These are phyloP conservation scores for Imbricaverruca yamaguchii DNA, from an alignment of 2,888 invertebrate genomes.

Conservation along the genomic window DNA sequence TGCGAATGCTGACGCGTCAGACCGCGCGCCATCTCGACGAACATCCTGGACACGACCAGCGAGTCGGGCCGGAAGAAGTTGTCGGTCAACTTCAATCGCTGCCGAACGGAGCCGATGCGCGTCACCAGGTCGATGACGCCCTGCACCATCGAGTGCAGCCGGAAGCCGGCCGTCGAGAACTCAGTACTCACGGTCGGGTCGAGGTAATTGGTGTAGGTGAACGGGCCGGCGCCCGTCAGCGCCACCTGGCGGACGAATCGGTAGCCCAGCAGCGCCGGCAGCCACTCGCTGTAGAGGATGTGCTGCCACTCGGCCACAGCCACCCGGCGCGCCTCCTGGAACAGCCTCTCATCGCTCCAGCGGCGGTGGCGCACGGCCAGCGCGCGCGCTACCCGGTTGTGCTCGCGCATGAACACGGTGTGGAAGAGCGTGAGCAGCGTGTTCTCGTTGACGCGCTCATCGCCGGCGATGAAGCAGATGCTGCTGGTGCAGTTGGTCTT, in stretches of 20 bases:
- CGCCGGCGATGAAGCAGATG: background rate
- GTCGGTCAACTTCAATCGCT: background rate
- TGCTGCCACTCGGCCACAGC: conserved; percentile 68
- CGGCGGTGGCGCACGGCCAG: background rate
- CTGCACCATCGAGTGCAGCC: conserved; percentile 16
- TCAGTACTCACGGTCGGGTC: background rate
- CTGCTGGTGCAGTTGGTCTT: background rate
- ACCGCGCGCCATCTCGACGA: background rate
- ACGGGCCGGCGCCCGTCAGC: background rate
- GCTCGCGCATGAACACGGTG: conserved; percentile 65
- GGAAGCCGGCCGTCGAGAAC: conserved; percentile 16
- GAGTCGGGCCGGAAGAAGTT: background rate
- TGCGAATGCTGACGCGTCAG: background rate
- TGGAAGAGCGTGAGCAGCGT: conserved; percentile 43
- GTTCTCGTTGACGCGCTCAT: conserved; percentile 1
- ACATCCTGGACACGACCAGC: background rate
- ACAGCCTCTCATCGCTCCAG: conserved; percentile 65
- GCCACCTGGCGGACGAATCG: background rate
- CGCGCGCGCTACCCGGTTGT: conserved; percentile 60
- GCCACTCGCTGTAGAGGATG: conserved; percentile 68
- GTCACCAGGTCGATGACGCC: background rate
- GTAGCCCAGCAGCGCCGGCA: conserved; percentile 63
- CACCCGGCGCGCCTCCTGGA: conserved; percentile 63
- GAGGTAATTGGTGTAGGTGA: background rate
- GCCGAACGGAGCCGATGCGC: background rate